Evolutionary conservation across 2,113 vertebrate genomes (phyloP), one percentile per base, ranked within the genome.

Genomic region (Rhagologus leucostigma): DNA sequence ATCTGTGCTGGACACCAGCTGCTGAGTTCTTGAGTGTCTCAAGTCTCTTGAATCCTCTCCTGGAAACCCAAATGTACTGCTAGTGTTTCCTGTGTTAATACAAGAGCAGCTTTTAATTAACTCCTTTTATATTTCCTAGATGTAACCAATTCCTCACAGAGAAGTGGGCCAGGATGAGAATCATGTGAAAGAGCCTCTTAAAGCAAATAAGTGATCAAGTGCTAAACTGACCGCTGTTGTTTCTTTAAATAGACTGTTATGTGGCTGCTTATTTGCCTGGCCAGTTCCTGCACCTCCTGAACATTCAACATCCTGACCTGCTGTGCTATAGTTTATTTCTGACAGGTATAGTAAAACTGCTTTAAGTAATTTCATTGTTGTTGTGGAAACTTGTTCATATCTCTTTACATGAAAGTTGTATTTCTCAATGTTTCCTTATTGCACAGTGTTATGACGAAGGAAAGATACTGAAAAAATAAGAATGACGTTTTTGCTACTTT

Each of bases 251-350:
- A 99, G 99, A 98, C 73, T 98, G 98, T 96, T 99, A 99, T 70
- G 97, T 99, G 75, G 98, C 99, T 95, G 99, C 98, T 95, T 99
- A 98, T 93, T 97, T 99, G 94, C 98, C 98, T 55, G 99, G 98
- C 32, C 96, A 97, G 94, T 99, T 99, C 93, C 98, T 99, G 81
- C 99, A 99, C 82, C 98, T 99, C 33, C 98, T 99, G 96, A 99
- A 99, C 96, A 98, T 97, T 97, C 98, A 98, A 39, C 99, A 99
- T 96, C 98, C 99, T 93, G 99, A 99, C 88, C 94, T 99, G 83
- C 97, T 98, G 87, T 99, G 99, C 95, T 98, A 99, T 88, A 99
- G 98, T 91, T 98, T 99, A 59, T 99, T 99, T 97, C 97, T 99
- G 90, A 98, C 98, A 96, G 99, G 99, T 99, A 98, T 13, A 55